Evolutionary conservation across 1,140 invertebrate species (phyloP), one percentile per base, ranked within the genome.

Genomic region (Bicyclus anynana): DNA sequence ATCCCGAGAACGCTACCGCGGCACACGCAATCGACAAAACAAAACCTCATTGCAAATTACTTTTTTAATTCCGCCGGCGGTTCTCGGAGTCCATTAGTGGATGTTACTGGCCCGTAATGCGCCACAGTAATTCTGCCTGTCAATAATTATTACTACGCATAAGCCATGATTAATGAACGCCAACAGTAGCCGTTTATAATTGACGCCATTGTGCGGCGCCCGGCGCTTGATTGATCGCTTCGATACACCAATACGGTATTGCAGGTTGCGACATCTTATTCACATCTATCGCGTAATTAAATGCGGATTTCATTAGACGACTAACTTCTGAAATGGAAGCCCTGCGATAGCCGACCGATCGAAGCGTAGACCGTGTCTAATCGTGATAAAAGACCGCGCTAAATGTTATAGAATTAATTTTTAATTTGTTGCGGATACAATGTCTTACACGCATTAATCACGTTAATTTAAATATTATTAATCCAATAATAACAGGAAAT

Each of bases 131-230:
- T 75, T 77, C 66, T 65, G 48, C 59, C 77, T 79, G 80, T 84
- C 80, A 83, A 79, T 84, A 83, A 81, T 84, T 79, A 83, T 84
- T 82, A 86, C 69, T 52, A 37, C 50, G 65, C 60, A 69, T 82
- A 80, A 82, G 80, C 69, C 65, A 58, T 80, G 80, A 84, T 83
- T 83, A 79, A 83, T 83, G 76, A 74, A 65, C 53, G 75, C 65
- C 67, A 77, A 80, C 80, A 76, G 80, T 77, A 84, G 80, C 77
- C 37, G 46, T 42, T 57, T 64, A 62, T 82, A 80, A 84, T 79
- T 76, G 78, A 82, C 59, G 71, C 65, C 56, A 79, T 84, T 77
- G 78, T 79, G 46, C 44, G 57, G 63, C 65, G 65, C 59, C 49
- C 46, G 59, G 48, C 52, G 53, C 20, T 59, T 80, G 78, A 84